phyloP scores from a whole-genome alignment of 1,140 invertebrate genomes.

The Macrocentrus cingulum region DNA sequence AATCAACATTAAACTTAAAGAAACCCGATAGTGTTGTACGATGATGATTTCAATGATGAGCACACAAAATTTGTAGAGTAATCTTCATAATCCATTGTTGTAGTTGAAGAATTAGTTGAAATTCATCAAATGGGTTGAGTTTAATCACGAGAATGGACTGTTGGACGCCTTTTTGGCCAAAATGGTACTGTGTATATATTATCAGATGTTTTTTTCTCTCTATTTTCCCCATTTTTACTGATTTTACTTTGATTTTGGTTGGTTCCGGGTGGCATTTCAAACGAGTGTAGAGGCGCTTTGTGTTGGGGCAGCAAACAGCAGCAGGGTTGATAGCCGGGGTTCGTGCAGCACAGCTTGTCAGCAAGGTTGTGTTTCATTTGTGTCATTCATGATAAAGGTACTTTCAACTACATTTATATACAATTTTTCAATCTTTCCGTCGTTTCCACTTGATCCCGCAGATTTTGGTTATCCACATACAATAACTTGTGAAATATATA shows the following conservation, averaged over 20 bases:
- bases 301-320: constrained; percentile 59
- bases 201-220: constrained; percentile 19
- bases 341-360: constrained; percentile 62
- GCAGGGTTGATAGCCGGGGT: constrained; percentile 57
- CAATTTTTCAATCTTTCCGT: constrained; percentile 29
- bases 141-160: constrained; percentile 15
- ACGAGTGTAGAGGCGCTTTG: constrained; percentile 52
- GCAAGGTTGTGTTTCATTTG: constrained; percentile 55
- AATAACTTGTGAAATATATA: no score
- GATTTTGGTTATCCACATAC: background rate
- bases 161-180: background rate
- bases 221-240: constrained; percentile 28
- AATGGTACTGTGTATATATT: background rate
- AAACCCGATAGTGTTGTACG: no score
- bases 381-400: constrained; percentile 53
- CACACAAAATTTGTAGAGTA: background rate
- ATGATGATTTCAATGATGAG: no score
- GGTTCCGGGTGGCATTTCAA: constrained; percentile 28
- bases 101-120: background rate
- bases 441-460: constrained; percentile 16
- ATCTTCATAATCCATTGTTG: background rate
- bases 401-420: constrained; percentile 46
- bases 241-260: constrained; percentile 29
- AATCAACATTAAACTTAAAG: no score
- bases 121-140: background rate